These are phyloP conservation scores for Andrena chrysosceles DNA, from an alignment of 2,888 invertebrate genomes.

Conservation along the genomic window DNA sequence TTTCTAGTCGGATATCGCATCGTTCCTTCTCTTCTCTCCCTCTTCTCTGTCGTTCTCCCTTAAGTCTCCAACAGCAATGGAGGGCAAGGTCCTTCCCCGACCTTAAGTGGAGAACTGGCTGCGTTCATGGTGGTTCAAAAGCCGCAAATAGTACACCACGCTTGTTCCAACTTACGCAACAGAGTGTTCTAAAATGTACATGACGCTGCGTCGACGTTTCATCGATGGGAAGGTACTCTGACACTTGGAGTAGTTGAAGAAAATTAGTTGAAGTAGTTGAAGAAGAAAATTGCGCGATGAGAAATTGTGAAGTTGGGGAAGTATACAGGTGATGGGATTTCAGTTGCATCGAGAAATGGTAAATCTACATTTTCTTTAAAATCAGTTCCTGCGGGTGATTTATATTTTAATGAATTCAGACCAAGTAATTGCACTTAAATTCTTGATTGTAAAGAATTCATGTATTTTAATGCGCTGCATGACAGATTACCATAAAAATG, in stretches of 20 bases:
- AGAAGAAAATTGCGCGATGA: not conserved
- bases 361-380: no score
- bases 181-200: constrained; percentile 55
- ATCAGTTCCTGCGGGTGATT: no score
- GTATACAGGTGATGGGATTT: no score
- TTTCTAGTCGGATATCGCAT: constrained; percentile 42
- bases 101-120: constrained; percentile 44
- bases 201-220: constrained; percentile 9
- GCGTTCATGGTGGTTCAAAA: constrained; percentile 2
- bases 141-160: constrained; percentile 41
- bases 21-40: constrained; percentile 20
- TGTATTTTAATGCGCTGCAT: no score
- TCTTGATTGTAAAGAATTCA: no score
- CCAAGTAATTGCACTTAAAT: no score
- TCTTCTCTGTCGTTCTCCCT: constrained; percentile 55
- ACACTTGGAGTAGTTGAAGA: no score
- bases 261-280: no score
- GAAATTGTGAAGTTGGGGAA: not conserved
- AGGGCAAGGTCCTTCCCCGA: constrained; percentile 73
- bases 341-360: no score
- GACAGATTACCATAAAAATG: not conserved
- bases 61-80: constrained; percentile 67
- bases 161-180: constrained; percentile 36
- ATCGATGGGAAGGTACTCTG: not conserved
- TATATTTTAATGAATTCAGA: no score